phyloP scores from a whole-genome alignment of 2,888 invertebrate species.

The Chrysopilus asiliformis region DNA sequence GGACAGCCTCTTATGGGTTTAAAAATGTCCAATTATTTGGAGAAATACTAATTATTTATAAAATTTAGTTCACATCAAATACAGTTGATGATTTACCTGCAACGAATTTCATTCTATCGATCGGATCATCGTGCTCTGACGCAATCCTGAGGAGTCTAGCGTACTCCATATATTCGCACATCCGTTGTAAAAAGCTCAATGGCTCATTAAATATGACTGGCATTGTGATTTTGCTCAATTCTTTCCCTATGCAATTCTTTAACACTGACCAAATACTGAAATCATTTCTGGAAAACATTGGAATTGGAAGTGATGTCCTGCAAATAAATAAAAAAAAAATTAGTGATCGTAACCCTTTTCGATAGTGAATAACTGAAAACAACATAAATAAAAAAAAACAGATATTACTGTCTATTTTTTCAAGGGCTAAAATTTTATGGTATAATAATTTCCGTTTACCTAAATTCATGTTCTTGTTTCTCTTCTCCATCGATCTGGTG shows the following conservation, averaged over 20 bases:
- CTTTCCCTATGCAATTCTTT: slow-evolving; percentile 84
- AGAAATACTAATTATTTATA: too few species aligned
- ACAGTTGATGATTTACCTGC: slow-evolving; percentile 37
- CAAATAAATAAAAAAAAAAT: slow-evolving; percentile 24
- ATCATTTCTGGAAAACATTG: slow-evolving; percentile 62
- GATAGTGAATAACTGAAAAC: too few species aligned
- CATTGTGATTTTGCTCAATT: slow-evolving; percentile 92
- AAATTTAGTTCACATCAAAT: too few species aligned
- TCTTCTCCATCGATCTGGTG: slow-evolving; percentile 8
- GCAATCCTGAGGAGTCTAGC: slow-evolving; percentile 54
- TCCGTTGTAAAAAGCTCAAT: slow-evolving; percentile 83
- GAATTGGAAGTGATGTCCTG: slow-evolving; percentile 56
- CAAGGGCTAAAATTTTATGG: too few species aligned
- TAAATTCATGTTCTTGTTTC: slow-evolving; percentile 7
- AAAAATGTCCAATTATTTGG: too few species aligned
- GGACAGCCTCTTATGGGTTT: too few species aligned
- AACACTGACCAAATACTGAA: slow-evolving; percentile 83
- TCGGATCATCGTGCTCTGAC: slow-evolving; percentile 60
- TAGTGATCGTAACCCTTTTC: too few species aligned
- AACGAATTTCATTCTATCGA: slow-evolving; percentile 67
- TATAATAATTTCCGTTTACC: slow-evolving; percentile 4
- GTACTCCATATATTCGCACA: slow-evolving; percentile 92
- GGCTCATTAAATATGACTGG: slow-evolving; percentile 96
- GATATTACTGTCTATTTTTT: too few species aligned
- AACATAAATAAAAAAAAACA: too few species aligned